Percentiles rank a stretch among this genome's conserved stretches.
Evolutionary conservation across 2,888 invertebrate genomes (phyloP).

Genomic region (Caenorhabditis doughertyi): DNA sequence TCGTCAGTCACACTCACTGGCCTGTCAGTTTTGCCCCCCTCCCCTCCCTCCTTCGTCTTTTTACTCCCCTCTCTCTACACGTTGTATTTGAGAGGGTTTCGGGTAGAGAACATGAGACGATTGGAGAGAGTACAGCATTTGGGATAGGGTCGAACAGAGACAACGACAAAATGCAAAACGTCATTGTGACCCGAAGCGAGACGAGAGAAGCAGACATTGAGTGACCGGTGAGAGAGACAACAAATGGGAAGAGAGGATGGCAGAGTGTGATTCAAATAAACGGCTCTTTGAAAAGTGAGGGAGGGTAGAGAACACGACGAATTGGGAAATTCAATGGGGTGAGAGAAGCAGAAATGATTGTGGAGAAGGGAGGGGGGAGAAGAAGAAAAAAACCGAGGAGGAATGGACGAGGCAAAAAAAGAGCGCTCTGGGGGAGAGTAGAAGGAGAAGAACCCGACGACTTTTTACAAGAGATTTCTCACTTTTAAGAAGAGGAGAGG

Average conservation of each 20-base stretch:
- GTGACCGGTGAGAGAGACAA: not conserved
- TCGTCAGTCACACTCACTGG: conserved; percentile 21
- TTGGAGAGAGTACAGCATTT: not conserved
- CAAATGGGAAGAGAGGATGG: not conserved
- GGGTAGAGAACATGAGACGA: conserved; percentile 38
- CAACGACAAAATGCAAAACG: conserved; percentile 16
- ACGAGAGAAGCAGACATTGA: conserved; percentile 19
- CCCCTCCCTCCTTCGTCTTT: not conserved
- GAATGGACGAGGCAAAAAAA: conserved; percentile 2
- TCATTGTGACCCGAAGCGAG: conserved; percentile 42
- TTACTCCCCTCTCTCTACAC: conserved; percentile 14
- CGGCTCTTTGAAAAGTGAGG: conserved; percentile 17
- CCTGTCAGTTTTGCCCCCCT: conserved; percentile 46
- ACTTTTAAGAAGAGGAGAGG: conserved; percentile 29
- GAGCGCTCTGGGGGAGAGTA: not conserved
- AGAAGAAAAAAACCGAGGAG: not conserved
- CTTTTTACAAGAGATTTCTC: conserved; percentile 53
- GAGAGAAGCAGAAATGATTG: conserved; percentile 6
- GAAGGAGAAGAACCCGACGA: not conserved
- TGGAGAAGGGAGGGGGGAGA: not conserved
- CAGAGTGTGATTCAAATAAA: too few species aligned
- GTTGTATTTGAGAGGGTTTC: conserved; percentile 8
- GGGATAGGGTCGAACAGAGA: conserved; percentile 19
- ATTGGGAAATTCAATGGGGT: not conserved
- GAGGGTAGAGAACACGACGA: conserved; percentile 12